Percentiles rank a stretch among this genome's conserved stretches.
Evolutionary conservation across 2,113 vertebrate species (phyloP).

Genomic region (Alethe diademata): DNA sequence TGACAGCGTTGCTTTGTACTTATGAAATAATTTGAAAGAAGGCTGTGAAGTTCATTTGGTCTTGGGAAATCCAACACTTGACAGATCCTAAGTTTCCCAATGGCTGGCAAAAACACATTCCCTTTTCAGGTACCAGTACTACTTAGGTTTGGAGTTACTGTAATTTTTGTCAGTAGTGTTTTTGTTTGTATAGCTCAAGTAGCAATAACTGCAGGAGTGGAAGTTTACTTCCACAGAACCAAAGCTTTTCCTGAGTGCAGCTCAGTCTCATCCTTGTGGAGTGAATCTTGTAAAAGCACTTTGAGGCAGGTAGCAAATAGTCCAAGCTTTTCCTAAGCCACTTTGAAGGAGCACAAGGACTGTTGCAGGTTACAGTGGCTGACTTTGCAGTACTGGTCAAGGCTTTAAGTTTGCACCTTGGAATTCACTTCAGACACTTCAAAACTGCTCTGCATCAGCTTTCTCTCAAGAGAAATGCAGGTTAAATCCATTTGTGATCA

Average conservation of each 20-base stretch:
- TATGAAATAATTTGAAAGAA: not conserved
- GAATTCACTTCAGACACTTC: not conserved
- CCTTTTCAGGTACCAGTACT: constrained; percentile 25
- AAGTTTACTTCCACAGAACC: constrained; percentile 50
- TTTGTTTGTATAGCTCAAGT: constrained; percentile 23
- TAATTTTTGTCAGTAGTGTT: not conserved
- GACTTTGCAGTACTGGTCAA: constrained; percentile 21
- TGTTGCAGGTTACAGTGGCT: not conserved
- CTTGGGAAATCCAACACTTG: constrained; percentile 3
- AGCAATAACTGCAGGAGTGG: constrained; percentile 54
- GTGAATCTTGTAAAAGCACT: constrained; percentile 13
- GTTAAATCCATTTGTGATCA: not conserved
- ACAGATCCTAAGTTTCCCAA: not conserved
- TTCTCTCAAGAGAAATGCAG: not conserved
- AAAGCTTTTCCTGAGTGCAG: constrained; percentile 53
- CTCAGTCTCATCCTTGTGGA: constrained; percentile 12
- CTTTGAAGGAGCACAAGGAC: constrained; percentile 43
- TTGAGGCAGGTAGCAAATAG: constrained; percentile 40
- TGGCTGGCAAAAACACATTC: not conserved
- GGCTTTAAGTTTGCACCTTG: constrained; percentile 3
- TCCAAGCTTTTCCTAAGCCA: constrained; percentile 40
- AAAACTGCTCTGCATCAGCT: not conserved
- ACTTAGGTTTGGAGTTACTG: not conserved
- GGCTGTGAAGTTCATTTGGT: not conserved
- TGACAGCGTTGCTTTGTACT: not conserved